phyloP scores from a whole-genome alignment of 2,113 vertebrate genomes.

The Albula goreensis region DNA sequence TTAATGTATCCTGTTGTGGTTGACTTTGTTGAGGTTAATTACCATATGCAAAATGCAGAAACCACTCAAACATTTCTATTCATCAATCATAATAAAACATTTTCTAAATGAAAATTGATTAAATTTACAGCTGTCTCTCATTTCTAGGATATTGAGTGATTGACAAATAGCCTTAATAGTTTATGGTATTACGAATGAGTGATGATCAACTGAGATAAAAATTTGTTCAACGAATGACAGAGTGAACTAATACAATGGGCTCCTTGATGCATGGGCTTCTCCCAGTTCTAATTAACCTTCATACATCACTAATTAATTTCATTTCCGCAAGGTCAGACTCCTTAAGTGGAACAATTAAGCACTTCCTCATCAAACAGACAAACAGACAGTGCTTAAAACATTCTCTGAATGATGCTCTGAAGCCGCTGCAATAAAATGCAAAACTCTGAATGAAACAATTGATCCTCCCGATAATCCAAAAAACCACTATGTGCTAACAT shows the following conservation, averaged over 20 bases:
- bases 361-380: slow-evolving; percentile 39
- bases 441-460: neutral
- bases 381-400: neutral
- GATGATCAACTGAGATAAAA: slow-evolving; percentile 48
- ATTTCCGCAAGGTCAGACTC: slow-evolving; percentile 73
- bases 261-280: slow-evolving; percentile 76
- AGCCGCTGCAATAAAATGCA: neutral
- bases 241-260: slow-evolving; percentile 65
- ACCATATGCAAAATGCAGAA: neutral
- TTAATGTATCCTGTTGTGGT: too few relatives aligned
- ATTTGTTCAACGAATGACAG: slow-evolving; percentile 65
- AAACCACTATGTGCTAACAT: neutral
- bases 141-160: neutral
- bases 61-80: neutral
- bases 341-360: slow-evolving; percentile 71
- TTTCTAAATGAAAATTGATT: neutral
- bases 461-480: neutral
- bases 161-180: slow-evolving; percentile 1
- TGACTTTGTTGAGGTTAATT: neutral
- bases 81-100: neutral
- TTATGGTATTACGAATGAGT: slow-evolving; percentile 46
- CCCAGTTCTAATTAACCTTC: slow-evolving; percentile 76
- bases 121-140: neutral
- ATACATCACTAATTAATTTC: slow-evolving; percentile 74
- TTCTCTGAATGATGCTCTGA: neutral